Evolutionary conservation across 2,888 invertebrate species (phyloP).

Genomic region (Mellilla xanthometata): DNA sequence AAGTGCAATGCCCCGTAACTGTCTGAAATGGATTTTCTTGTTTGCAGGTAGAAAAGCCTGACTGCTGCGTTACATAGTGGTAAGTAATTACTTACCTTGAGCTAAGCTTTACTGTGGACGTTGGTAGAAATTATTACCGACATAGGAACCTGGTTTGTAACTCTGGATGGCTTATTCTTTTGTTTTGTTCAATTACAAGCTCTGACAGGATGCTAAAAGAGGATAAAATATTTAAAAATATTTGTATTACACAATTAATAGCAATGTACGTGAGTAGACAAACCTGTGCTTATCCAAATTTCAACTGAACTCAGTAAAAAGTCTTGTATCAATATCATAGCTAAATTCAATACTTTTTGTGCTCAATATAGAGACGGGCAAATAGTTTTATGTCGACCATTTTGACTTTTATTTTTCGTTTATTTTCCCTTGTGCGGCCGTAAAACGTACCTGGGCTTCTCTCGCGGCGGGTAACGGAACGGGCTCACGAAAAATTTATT

Average conservation of each 20-base stretch:
- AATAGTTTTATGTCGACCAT: constrained; percentile 80
- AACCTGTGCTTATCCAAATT: no score
- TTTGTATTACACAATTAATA: no score
- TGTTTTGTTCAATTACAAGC: no score
- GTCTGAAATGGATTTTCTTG: constrained; percentile 18
- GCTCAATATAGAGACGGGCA: constrained; percentile 61
- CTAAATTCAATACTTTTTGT: constrained; percentile 45
- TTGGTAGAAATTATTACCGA: neutral
- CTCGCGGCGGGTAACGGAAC: constrained; percentile 76
- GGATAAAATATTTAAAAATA: no score
- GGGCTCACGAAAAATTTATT: constrained; percentile 82
- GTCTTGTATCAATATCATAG: no score
- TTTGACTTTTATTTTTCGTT: constrained; percentile 83
- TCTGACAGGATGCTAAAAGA: no score
- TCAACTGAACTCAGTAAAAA: no score
- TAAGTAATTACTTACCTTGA: constrained; percentile 7
- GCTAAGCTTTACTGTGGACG: neutral
- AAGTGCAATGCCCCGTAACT: constrained; percentile 15
- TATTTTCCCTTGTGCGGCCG: constrained; percentile 80
- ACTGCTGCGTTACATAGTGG: constrained; percentile 21
- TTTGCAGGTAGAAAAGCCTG: constrained; percentile 28
- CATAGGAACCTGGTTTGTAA: neutral
- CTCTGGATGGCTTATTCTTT: no score
- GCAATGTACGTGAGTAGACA: no score
- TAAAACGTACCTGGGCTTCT: constrained; percentile 79